Conservation (phyloP, 2,797 vertebrate species). For the Falco rusticolus region DNA sequence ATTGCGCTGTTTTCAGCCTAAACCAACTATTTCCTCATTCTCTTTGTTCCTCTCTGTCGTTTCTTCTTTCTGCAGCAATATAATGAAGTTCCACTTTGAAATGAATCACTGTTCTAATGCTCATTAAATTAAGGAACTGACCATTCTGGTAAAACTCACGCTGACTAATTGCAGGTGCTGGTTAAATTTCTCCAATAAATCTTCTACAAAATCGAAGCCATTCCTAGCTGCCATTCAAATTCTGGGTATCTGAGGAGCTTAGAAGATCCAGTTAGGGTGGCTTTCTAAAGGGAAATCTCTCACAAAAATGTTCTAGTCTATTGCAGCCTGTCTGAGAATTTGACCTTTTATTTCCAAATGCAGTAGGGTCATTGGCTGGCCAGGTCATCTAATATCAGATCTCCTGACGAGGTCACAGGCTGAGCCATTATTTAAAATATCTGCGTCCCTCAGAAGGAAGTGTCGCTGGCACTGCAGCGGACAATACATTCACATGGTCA, state of each 20-base stretch:
- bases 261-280: background rate
- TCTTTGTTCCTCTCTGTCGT: slow-evolving; percentile 56
- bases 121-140: slow-evolving; percentile 65
- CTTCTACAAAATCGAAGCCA: slow-evolving; percentile 24
- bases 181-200: slow-evolving; percentile 51
- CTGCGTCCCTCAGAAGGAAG: background rate
- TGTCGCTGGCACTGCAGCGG: background rate
- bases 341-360: background rate
- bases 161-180: slow-evolving; percentile 64
- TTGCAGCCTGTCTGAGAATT: background rate
- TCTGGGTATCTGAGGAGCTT: background rate
- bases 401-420: background rate
- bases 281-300: background rate
- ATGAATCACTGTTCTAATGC: slow-evolving; percentile 63
- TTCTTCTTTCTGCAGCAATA: slow-evolving; percentile 51
- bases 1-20: slow-evolving; percentile 31
- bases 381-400: background rate
- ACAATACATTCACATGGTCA: background rate
- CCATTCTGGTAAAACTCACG: slow-evolving; percentile 50
- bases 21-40: slow-evolving; percentile 55
- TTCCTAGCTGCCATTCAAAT: slow-evolving; percentile 25
- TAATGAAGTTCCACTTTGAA: slow-evolving; percentile 67
- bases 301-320: background rate
- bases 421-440: background rate
- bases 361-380: background rate